Evolutionary conservation across 2,113 vertebrate species (phyloP), one percentile per base, ranked within the genome.

Genomic region (Sprattus sprattus): DNA sequence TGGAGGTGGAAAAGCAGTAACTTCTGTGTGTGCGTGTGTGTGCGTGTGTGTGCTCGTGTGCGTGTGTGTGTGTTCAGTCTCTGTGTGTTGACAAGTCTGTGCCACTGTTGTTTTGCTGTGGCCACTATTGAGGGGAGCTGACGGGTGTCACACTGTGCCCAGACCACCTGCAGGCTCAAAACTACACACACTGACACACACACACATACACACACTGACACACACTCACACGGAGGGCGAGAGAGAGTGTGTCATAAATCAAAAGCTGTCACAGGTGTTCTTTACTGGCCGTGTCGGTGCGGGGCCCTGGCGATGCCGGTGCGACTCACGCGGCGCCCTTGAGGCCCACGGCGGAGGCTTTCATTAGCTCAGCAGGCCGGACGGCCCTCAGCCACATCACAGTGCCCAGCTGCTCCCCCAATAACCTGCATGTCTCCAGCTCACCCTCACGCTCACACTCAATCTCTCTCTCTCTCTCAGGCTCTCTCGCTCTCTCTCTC

Each of bases 221-320:
- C 25, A 39, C 28, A 39, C 6, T 28, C 60, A 67, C 22, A 67
- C 22, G 1, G 8, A 28, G 15, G 18, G 88, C 91, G 91, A 90
- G 20, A 88, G 85, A 32, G 71, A 78, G 71, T 13, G 71, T 78
- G 32, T 78, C 71, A 78, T 78, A 78, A 78, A 78, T 78, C 71
- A 78, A 93, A 83, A 94, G 91, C 91, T 93, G 93, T 94, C 93
- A 92, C 83, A 92, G 88, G 89, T 90, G 92, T 92, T 94, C 71
- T 78, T 92, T 93, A 92, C 91, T 90, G 93, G 90, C 90, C 78
- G 84, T 82, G 71, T 15, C 10, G 1, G 64, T 71, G 71, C 16
- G 67, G 28, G 13, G 9, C 28, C 82, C 88, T 92, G 93, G 92
- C 91, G 91, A 84, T 85, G 90, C 83, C 88, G 87, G 88, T 89